Conservation (phyloP, 2,797 vertebrate species). For the Sitta carolinensis region DNA sequence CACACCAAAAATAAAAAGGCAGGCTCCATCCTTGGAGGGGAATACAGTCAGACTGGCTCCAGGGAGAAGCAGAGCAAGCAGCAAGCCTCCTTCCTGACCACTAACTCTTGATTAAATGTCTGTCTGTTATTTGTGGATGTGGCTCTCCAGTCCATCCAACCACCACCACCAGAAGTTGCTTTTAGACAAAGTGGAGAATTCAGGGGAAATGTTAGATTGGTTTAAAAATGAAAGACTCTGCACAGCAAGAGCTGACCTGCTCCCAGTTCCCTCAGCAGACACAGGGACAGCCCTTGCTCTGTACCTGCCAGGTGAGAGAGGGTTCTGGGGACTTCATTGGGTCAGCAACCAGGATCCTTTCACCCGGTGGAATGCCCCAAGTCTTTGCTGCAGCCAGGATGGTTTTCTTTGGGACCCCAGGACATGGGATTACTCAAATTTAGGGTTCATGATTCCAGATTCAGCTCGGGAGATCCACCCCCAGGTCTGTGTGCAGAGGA, state of each 20-base stretch:
- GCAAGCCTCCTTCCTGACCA: neutral
- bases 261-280: neutral
- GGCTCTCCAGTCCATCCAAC: neutral
- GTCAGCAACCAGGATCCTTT: neutral
- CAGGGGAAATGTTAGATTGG: neutral
- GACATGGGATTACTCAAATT: neutral
- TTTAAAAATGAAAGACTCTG: accelerated
- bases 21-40: neutral
- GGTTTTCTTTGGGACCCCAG: neutral
- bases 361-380: neutral
- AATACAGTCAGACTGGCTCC: neutral
- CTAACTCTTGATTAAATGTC: neutral
- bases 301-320: neutral
- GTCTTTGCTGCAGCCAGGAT: neutral
- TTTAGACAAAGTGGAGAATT: neutral
- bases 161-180: accelerated
- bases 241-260: neutral
- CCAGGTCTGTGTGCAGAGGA: no score
- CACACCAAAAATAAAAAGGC: neutral
- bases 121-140: accelerated
- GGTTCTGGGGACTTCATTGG: no score
- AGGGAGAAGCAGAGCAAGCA: neutral
- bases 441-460: neutral
- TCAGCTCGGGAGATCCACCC: neutral
- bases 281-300: neutral